These are phyloP conservation scores for Pitangus sulphuratus DNA, from an alignment of 2,797 vertebrate species.

Conservation along the genomic window DNA sequence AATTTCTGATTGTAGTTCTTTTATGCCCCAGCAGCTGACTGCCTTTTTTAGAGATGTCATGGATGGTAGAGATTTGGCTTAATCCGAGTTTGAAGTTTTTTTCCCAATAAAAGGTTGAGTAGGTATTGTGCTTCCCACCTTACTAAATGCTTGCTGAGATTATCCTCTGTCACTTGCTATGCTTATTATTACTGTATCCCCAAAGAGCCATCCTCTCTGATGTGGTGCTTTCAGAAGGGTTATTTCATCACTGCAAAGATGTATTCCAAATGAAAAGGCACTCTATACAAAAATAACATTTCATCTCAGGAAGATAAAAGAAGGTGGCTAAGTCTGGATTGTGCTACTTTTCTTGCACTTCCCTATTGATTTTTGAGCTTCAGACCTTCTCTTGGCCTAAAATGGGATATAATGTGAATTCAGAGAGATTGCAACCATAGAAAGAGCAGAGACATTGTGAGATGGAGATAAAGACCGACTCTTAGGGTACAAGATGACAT, in stretches of 20 bases:
- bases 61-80: conserved; percentile 5
- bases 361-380: conserved; percentile 63
- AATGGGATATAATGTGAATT: conserved; percentile 38
- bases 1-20: background rate
- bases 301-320: conserved; percentile 67
- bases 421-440: background rate
- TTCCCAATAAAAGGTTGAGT: conserved; percentile 23
- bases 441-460: background rate
- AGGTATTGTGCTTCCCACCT: conserved; percentile 56
- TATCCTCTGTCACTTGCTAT: conserved; percentile 44
- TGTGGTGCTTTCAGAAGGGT: conserved; percentile 40
- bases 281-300: conserved; percentile 56
- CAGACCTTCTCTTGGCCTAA: conserved; percentile 5
- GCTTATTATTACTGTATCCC: conserved; percentile 40
- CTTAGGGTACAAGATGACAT: background rate
- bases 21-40: background rate
- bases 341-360: conserved; percentile 59
- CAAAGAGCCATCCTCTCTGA: conserved; percentile 22
- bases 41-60: background rate
- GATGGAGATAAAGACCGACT: background rate
- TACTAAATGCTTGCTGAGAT: conserved; percentile 61
- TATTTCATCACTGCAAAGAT: conserved; percentile 61
- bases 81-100: conserved; percentile 42
- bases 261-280: conserved; percentile 57
- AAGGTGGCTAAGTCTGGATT: conserved; percentile 49